A percentile compares a stretch with the other conserved stretches of the same genome.
Evolutionary conservation across 1,140 invertebrate genomes (phyloP).

Genomic region (Wiebesia pumilae): DNA sequence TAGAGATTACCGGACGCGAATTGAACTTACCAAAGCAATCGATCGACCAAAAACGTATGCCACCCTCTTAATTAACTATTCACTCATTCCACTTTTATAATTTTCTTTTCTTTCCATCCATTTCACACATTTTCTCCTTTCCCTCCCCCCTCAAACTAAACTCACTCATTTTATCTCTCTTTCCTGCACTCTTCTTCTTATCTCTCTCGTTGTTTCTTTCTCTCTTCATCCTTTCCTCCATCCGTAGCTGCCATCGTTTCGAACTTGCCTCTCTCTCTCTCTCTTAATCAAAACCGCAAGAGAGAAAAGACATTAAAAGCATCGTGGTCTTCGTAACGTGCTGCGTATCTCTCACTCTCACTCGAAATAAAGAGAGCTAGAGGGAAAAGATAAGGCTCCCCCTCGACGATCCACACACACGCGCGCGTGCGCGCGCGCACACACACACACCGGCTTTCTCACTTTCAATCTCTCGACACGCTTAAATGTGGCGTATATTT

Average conservation of each 20-base stretch:
- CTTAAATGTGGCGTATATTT: conserved; percentile 15
- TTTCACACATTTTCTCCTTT: conserved; percentile 10
- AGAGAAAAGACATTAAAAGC: conserved; percentile 73
- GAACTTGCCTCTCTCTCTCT: conserved; percentile 41
- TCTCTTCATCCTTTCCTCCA: not conserved
- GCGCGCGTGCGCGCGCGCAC: too few relatives aligned
- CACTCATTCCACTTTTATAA: not conserved
- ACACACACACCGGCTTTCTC: too few relatives aligned
- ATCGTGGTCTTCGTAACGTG: conserved; percentile 49
- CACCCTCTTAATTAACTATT: conserved; percentile 1
- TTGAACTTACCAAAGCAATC: not conserved
- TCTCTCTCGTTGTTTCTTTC: not conserved
- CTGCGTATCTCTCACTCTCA: conserved; percentile 52
- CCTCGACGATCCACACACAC: conserved; percentile 59
- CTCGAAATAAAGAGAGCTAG: conserved; percentile 68
- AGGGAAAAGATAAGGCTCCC: conserved; percentile 72
- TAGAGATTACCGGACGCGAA: not conserved
- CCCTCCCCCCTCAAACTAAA: too few relatives aligned
- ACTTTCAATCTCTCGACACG: not conserved
- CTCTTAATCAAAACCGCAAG: conserved; percentile 72
- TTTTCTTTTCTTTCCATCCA: conserved; percentile 5
- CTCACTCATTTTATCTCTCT: not conserved
- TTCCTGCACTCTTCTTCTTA: conserved; percentile 7
- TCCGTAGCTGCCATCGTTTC: not conserved
- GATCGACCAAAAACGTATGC: not conserved